phyloP scores from a whole-genome alignment of 2,113 vertebrate species.

The Phalacrocorax carbo region DNA sequence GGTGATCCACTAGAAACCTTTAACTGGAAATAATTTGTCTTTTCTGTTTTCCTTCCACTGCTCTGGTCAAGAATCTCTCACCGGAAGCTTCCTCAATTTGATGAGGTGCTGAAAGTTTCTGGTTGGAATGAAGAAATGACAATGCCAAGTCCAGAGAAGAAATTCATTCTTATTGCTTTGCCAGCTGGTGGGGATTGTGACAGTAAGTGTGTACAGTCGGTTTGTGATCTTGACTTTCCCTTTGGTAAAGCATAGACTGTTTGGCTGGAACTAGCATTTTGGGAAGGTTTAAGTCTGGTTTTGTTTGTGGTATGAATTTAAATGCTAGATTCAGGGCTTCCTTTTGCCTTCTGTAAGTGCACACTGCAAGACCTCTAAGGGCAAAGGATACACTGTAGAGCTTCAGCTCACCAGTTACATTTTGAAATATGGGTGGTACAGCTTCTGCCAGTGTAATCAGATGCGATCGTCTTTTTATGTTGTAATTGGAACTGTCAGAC shows the following conservation, averaged over 20 bases:
- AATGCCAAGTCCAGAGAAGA: slow-evolving; percentile 73
- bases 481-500: background rate
- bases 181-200: slow-evolving; percentile 3
- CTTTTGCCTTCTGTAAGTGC: background rate
- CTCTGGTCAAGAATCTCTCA: slow-evolving; percentile 75
- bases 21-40: background rate
- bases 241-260: background rate
- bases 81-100: slow-evolving; percentile 73
- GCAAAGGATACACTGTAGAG: background rate
- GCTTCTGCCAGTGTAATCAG: background rate
- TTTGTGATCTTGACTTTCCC: background rate
- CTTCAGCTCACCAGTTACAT: background rate
- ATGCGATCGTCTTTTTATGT: background rate
- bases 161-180: slow-evolving; percentile 80
- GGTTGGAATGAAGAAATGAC: background rate
- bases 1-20: background rate
- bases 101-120: slow-evolving; percentile 70
- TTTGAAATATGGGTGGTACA: background rate
- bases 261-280: background rate
- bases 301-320: background rate
- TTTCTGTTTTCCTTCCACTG: background rate
- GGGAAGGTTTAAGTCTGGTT: background rate
- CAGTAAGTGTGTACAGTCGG: slow-evolving; percentile 5
- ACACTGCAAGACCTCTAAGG: background rate
- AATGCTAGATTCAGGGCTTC: background rate